Percentiles rank a stretch among this genome's conserved stretches.
Evolutionary conservation across 1,140 invertebrate genomes (phyloP).

Genomic region (Ceratina calcarata): DNA sequence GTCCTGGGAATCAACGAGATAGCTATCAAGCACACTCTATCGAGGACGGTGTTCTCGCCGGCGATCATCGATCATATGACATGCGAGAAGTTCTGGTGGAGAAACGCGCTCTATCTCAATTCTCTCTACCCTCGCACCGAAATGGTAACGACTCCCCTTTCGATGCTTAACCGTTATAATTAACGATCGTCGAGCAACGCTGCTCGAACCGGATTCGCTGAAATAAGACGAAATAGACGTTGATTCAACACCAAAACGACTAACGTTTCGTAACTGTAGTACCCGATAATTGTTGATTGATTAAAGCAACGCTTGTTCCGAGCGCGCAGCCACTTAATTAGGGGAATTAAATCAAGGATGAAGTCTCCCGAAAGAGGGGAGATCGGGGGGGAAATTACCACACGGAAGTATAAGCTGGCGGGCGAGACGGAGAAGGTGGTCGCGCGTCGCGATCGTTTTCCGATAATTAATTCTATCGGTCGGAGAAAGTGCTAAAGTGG

Average conservation of each 20-base stretch:
- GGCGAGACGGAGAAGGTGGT: background rate
- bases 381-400: background rate
- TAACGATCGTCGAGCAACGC: too few species aligned
- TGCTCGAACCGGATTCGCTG: too few species aligned
- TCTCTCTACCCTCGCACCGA: conserved; percentile 89
- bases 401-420: background rate
- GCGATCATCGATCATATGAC: conserved; percentile 87
- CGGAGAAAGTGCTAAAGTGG: conserved; percentile 35
- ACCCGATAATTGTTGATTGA: too few species aligned
- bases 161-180: too few species aligned
- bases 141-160: conserved; percentile 81
- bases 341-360: background rate
- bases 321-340: background rate
- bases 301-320: too few species aligned
- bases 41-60: conserved; percentile 87
- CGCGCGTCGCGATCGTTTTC: conserved; percentile 54
- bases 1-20: conserved; percentile 88
- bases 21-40: conserved; percentile 82
- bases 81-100: conserved; percentile 90
- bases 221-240: background rate
- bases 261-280: too few species aligned
- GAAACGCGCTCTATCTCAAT: conserved; percentile 90
- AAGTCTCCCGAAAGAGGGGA: background rate
- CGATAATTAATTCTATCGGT: conserved; percentile 61
- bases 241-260: background rate